Evolutionary conservation across 1,140 invertebrate species (phyloP), one percentile per base, ranked within the genome.

Genomic region (Melitaea cinxia): DNA sequence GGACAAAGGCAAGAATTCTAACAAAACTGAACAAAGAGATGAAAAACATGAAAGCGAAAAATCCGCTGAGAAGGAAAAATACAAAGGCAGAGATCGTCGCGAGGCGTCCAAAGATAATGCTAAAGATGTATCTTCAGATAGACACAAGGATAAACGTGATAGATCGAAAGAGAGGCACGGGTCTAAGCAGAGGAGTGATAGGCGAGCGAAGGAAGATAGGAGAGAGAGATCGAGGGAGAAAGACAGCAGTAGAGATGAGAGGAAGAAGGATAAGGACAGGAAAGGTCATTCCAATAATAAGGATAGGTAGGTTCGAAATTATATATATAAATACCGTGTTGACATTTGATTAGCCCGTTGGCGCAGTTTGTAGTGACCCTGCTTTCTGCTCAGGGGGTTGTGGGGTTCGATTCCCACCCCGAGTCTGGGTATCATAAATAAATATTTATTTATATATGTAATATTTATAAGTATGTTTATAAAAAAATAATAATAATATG

Each of bases 191-290:
- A 42, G 50, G 49, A 72, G 75, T 5, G 75, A 77, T 39, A 42
- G 76, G 28, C 33, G 37, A 67, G 80, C 53, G 72, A 56, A 30
- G 19, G 73, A 17, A 35, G 71, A 45, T 77, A 81, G 63, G 77
- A 78, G 65, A 28, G 59, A 62, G 0, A 42, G 50, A 7, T 42
- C 49, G 4, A 56, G 45, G 12, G 58, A 56, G 14, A 45, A 60
- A 37, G 54, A 57, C 10, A 65, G 45, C 24, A 63, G 39, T n/a
- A 45, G 54, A 30, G 55, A 58, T 9, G 59, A 37, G 30, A 39
- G 26, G 21, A 77, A 80, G 26, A 67, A 74, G 58, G 70, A 45
- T 17, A 47, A 47, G 70, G 82, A 81, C 15, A 67, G 68, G 56
- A 53, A 35, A 12, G 30, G 0, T 9, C 14, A 42, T 15, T 42